These are phyloP conservation scores for Phrynocephalus vlangalii DNA, from an alignment of 2,797 vertebrate species.

Conservation along the genomic window DNA sequence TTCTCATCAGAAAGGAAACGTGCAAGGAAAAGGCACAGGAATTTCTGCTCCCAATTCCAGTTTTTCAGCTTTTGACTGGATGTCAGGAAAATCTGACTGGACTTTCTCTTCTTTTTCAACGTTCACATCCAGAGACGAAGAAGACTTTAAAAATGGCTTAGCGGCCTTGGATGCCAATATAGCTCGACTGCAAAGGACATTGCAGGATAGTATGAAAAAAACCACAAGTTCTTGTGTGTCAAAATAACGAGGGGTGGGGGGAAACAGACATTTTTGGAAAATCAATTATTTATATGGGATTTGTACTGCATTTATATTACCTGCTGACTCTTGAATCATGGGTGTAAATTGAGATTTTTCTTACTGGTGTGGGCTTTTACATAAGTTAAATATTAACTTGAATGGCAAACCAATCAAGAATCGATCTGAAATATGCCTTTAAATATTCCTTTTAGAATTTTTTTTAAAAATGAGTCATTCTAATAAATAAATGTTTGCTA, in stretches of 20 bases:
- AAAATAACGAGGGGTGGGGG: neutral
- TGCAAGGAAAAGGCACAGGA: conserved; percentile 45
- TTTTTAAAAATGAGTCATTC: neutral
- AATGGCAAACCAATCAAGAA: neutral
- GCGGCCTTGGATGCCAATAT: conserved; percentile 93
- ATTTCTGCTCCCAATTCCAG: conserved; percentile 62
- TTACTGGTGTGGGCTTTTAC: conserved; percentile 47
- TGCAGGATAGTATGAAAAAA: conserved; percentile 79
- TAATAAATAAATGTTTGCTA: neutral
- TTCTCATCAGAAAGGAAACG: conserved; percentile 16
- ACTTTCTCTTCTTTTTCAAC: conserved; percentile 85
- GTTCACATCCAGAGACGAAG: conserved; percentile 89
- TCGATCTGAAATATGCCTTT: neutral
- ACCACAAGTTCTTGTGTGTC: conserved; percentile 67
- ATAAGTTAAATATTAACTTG: conserved; percentile 18
- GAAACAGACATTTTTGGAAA: neutral
- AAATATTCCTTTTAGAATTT: neutral
- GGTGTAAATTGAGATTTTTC: conserved; percentile 63
- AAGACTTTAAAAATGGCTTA: conserved; percentile 88
- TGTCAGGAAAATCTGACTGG: conserved; percentile 82
- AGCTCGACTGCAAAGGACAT: conserved; percentile 86
- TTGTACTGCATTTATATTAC: conserved; percentile 48
- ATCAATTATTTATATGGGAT: conserved; percentile 8
- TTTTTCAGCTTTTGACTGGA: conserved; percentile 76
- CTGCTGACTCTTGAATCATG: conserved; percentile 46